Conservation (phyloP, 2,888 invertebrate species). For the Sisyra nigra region DNA sequence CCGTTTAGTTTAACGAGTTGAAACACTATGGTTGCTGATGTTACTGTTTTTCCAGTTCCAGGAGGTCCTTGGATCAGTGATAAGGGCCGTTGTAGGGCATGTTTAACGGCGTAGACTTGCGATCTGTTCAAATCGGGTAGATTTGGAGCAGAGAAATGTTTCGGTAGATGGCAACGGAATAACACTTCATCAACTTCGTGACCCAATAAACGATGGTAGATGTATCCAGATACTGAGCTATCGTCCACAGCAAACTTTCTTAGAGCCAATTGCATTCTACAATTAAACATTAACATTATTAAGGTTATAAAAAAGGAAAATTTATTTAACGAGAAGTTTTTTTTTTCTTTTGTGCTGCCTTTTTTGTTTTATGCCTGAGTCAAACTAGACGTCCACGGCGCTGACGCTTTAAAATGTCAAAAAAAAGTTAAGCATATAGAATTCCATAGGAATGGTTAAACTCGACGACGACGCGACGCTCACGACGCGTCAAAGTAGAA, state of each 20-base stretch:
- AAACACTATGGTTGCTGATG: constrained; percentile 97
- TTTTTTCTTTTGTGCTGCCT: too few relatives aligned
- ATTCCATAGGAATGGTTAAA: too few relatives aligned
- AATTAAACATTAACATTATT: constrained; percentile 13
- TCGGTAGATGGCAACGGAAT: constrained; percentile 83
- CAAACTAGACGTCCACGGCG: too few relatives aligned
- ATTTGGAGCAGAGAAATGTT: constrained; percentile 94
- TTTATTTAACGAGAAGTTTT: too few relatives aligned
- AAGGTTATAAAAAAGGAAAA: too few relatives aligned
- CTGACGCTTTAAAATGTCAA: too few relatives aligned
- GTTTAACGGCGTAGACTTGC: constrained; percentile 96
- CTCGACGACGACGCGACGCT: too few relatives aligned
- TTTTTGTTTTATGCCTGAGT: too few relatives aligned
- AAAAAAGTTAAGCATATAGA: too few relatives aligned
- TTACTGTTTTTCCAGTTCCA: constrained; percentile 97
- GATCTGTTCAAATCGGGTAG: constrained; percentile 95
- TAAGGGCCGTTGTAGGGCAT: constrained; percentile 88
- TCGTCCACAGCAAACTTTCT: constrained; percentile 94
- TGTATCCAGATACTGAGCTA: constrained; percentile 90
- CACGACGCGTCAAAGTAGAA: too few relatives aligned
- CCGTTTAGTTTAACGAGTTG: constrained; percentile 90
- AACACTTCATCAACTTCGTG: constrained; percentile 88
- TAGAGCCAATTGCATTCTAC: constrained; percentile 86
- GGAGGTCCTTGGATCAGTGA: constrained; percentile 96
- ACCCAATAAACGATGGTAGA: constrained; percentile 91